Conservation (phyloP, 2,113 vertebrate species). For the Bos javanicus region DNA sequence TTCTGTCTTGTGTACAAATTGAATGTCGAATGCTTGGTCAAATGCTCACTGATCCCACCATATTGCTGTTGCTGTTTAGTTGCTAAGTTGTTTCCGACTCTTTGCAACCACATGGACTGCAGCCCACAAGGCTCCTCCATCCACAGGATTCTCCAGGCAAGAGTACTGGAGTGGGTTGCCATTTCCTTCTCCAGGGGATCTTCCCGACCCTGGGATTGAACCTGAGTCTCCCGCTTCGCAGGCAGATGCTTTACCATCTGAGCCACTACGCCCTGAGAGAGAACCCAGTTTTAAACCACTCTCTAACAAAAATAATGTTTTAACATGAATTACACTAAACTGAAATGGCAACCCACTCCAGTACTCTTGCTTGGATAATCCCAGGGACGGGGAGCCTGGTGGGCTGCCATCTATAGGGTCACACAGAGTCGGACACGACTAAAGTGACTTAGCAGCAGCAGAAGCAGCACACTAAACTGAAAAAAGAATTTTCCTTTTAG, state of each 20-base stretch:
- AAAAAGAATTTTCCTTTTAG: not conserved
- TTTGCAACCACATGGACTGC: not conserved
- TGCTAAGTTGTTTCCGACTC: not conserved
- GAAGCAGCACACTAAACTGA: not conserved
- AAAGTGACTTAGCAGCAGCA: too few species aligned
- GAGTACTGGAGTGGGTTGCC: not conserved
- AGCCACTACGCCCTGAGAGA: not conserved
- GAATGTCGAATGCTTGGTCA: not conserved
- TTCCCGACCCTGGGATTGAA: not conserved
- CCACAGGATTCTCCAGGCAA: not conserved
- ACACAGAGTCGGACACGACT: too few species aligned
- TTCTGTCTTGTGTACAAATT: not conserved
- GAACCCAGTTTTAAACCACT: not conserved
- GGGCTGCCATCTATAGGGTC: too few species aligned
- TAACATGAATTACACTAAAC: not conserved
- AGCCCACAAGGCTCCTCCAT: not conserved
- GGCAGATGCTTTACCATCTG: not conserved
- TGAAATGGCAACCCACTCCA: not conserved
- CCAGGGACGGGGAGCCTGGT: too few species aligned
- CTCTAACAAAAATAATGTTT: not conserved
- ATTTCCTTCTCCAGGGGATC: not conserved
- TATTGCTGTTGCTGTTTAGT: not conserved
- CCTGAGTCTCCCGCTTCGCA: fast-evolving
- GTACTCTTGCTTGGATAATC: too few species aligned
- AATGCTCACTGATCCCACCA: not conserved